phyloP scores from a whole-genome alignment of 2,888 invertebrate species.

The Eudemis profundana region DNA sequence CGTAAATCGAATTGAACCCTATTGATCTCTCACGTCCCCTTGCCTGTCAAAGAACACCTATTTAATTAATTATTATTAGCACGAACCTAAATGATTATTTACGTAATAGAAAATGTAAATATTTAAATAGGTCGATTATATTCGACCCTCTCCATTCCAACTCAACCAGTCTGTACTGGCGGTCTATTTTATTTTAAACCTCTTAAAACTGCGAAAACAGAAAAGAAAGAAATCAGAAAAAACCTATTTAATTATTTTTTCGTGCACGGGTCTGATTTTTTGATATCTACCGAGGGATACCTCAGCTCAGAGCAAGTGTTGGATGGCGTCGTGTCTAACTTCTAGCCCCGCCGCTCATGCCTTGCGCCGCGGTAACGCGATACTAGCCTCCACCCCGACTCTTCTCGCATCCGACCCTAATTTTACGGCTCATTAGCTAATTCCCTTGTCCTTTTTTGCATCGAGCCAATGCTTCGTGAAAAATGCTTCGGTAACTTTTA shows the following conservation, averaged over 20 bases:
- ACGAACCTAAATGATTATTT: neutral
- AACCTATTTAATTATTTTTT: too few species aligned
- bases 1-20: constrained; percentile 1
- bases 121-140: too few species aligned
- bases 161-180: too few species aligned
- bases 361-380: constrained; percentile 63
- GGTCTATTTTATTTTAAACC: too few species aligned
- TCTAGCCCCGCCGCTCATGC: neutral
- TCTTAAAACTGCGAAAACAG: too few species aligned
- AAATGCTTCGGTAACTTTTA: constrained; percentile 46
- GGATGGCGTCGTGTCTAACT: neutral
- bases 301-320: too few species aligned
- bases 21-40: neutral
- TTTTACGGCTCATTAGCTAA: constrained; percentile 80
- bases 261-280: too few species aligned
- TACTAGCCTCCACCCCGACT: constrained; percentile 60
- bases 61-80: too few species aligned
- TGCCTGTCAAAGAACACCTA: neutral
- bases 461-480: constrained; percentile 65
- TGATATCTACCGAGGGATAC: too few species aligned
- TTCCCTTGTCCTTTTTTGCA: constrained; percentile 75
- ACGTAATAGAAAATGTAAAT: too few species aligned
- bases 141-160: too few species aligned
- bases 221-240: too few species aligned
- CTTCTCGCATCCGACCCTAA: constrained; percentile 74